These are phyloP conservation scores for Drosophila sulfurigaster DNA, from an alignment of 1,140 invertebrate genomes.

Conservation along the genomic window DNA sequence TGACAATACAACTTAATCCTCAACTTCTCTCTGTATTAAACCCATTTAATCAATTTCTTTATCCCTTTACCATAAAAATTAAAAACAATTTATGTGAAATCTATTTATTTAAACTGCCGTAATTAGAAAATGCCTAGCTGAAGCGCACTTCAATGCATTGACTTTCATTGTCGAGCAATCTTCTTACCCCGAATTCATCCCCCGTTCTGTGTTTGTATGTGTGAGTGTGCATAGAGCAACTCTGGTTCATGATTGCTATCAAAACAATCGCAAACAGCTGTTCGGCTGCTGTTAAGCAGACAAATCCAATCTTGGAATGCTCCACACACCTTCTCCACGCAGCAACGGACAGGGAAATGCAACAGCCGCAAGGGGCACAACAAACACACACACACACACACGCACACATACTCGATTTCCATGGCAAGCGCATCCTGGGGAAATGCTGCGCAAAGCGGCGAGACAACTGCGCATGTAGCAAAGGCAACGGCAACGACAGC, in stretches of 20 bases:
- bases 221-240: neutral
- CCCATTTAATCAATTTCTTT: too few species aligned
- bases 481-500: neutral
- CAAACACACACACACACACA: too few species aligned
- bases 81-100: neutral
- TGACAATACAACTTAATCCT: too few species aligned
- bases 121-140: neutral
- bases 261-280: slow-evolving; percentile 65
- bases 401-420: slow-evolving; percentile 5
- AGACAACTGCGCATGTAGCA: slow-evolving; percentile 64
- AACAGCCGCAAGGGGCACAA: slow-evolving; percentile 60
- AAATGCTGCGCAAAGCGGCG: slow-evolving; percentile 50
- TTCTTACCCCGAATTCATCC: slow-evolving; percentile 1
- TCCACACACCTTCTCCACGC: slow-evolving; percentile 5
- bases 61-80: neutral
- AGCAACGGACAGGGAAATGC: slow-evolving; percentile 56
- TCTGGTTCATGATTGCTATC: slow-evolving; percentile 29
- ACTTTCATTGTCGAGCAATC: slow-evolving; percentile 7
- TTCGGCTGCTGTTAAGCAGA: slow-evolving; percentile 38
- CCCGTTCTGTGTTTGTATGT: neutral
- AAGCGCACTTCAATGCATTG: neutral
- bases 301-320: slow-evolving; percentile 37
- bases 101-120: neutral
- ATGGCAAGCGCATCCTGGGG: slow-evolving; percentile 53
- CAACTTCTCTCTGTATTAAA: too few species aligned